Conservation (phyloP, 2,888 invertebrate genomes). For the Ormyrus pomaceus region DNA sequence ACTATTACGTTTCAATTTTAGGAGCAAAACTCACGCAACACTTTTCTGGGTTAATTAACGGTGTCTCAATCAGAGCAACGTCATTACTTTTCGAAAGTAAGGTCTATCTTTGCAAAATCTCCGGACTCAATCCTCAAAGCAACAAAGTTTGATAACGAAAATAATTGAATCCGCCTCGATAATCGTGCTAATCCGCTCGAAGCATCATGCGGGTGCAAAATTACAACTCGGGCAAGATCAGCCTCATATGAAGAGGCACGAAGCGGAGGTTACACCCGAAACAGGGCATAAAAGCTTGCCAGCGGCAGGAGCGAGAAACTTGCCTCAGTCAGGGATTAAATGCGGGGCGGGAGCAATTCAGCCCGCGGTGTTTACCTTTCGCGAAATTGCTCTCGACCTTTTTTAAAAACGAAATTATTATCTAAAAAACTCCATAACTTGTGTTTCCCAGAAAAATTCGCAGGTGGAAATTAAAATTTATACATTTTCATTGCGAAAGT, state of each 20-base stretch:
- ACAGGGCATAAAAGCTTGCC: not conserved
- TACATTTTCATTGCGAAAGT: not conserved
- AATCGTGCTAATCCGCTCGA: slow-evolving; percentile 25
- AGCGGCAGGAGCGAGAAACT: not conserved
- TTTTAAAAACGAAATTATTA: not conserved
- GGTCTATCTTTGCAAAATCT: too few relatives aligned
- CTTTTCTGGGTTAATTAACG: not conserved
- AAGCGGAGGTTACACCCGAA: not conserved
- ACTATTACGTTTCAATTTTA: not conserved
- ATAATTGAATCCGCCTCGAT: slow-evolving; percentile 22
- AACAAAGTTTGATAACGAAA: not conserved
- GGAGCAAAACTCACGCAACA: slow-evolving; percentile 7
- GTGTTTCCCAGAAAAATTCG: not conserved
- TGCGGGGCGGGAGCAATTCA: not conserved
- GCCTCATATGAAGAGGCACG: not conserved
- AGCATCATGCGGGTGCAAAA: not conserved
- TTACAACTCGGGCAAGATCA: slow-evolving; percentile 37
- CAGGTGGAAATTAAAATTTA: not conserved
- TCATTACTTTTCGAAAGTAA: not conserved
- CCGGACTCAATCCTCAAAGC: not conserved
- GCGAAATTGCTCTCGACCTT: slow-evolving; percentile 1
- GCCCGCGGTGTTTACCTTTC: not conserved
- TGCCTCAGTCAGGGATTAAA: slow-evolving; percentile 11
- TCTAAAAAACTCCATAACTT: not conserved
- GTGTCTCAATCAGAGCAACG: not conserved